These are phyloP conservation scores for Lagorchestes hirsutus DNA, from an alignment of 2,797 vertebrate species.

Conservation along the genomic window DNA sequence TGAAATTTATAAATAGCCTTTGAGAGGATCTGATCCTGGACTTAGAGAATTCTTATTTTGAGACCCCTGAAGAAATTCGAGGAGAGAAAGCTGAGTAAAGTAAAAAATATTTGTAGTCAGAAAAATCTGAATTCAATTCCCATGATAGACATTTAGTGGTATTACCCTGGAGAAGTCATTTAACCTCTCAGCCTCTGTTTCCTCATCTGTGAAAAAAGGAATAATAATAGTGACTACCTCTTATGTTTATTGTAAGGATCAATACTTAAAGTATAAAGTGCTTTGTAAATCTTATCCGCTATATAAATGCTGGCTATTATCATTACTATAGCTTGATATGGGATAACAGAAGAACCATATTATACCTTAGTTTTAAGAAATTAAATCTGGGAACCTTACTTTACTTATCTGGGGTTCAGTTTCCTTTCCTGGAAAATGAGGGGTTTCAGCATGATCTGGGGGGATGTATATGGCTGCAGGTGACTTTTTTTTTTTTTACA, in stretches of 20 bases:
- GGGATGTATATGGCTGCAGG: not conserved
- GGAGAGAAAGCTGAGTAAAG: not conserved
- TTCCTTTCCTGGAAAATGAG: not conserved
- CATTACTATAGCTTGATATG: not conserved
- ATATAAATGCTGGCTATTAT: not conserved
- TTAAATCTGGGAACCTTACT: not conserved
- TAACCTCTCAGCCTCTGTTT: not conserved
- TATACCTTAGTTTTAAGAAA: not conserved
- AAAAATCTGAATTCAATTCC: not conserved
- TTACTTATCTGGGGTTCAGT: not conserved
- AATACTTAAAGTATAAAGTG: not conserved
- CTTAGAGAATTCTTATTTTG: not conserved
- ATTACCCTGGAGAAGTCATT: not conserved
- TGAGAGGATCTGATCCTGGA: too few species aligned
- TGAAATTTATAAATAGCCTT: not conserved
- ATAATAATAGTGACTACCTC: not conserved
- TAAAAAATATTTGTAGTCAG: not conserved
- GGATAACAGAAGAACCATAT: not conserved
- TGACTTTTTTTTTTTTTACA: not conserved
- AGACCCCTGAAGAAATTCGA: not conserved
- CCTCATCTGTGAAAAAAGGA: not conserved
- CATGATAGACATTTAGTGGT: not conserved
- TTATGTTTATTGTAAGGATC: not conserved
- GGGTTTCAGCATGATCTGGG: not conserved
- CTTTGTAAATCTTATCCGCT: not conserved